Evolutionary conservation across 2,797 vertebrate genomes (phyloP), one percentile per base, ranked within the genome.

Genomic region (Poecilia wingei): DNA sequence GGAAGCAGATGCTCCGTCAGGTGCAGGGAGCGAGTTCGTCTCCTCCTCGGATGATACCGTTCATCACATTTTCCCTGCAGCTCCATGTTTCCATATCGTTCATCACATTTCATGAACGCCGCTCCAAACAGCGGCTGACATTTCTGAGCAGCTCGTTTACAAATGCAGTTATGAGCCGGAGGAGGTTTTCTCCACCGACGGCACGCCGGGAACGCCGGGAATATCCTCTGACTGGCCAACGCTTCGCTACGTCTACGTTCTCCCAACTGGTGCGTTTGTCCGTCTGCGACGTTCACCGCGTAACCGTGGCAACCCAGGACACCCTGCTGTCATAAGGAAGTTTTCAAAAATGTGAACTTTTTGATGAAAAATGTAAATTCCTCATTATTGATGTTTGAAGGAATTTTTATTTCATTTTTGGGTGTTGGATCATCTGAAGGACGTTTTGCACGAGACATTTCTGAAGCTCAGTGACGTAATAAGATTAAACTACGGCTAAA

Each of bases 81-180:
- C 22, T 68, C 64, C 22, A 25, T 39, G 25, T 68, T 68, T 68
- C 39, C 36, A 25, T 41, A 68, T 68, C 25, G 36, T 31, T 20
- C 25, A 9, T 3, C 64, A 68, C 36, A 39, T 68, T 68, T 68
- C 25, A 68, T 68, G 64, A 68, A 25, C 64, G 18, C 18, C 9
- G 36, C 41, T 68, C 41, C 64, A 68, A 41, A 36, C 47, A 31
- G 75, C 46, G 9, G 61, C 61, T 28, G 75, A 68, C 59, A 51
- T 68, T 53, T 68, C 22, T 68, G 6, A 68, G 25, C 75, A 28
- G 75, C 33, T 68, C 5, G 22, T 49, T 66, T 49, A 68, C 61
- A 14, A 49, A 39, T 39, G 49, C 31, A 76, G 22, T 68, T 51
- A 47, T 39, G 20, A 46, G 31, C 73, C 10, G 28, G 20, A 20